phyloP scores from a whole-genome alignment of 30 jellyfish, hydroid and myxozoan species.

The Pseudorhiza aurosa region DNA sequence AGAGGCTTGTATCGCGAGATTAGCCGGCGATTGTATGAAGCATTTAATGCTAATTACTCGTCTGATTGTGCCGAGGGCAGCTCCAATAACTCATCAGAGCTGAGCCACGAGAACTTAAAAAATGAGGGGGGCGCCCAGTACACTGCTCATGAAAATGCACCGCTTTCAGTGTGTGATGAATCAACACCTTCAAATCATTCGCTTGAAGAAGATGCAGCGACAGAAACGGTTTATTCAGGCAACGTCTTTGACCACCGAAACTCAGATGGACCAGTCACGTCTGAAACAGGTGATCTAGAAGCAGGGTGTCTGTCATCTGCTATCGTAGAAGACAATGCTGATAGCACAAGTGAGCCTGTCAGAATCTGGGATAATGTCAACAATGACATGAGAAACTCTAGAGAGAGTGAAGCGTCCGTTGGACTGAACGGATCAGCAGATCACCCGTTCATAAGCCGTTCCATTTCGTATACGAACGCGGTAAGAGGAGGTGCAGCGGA shows the following conservation, averaged over 20 bases:
- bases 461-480: slow-evolving; percentile 40
- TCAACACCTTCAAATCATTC: neutral
- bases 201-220: neutral
- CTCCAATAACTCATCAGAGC: neutral
- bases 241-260: too few relatives aligned
- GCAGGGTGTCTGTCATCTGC: neutral
- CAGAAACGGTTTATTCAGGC: neutral
- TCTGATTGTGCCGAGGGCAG: neutral
- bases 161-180: slow-evolving; percentile 7
- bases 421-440: neutral
- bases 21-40: slow-evolving; percentile 6
- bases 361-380: too few relatives aligned
- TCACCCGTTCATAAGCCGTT: neutral
- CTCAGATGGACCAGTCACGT: neutral
- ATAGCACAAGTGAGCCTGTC: too few relatives aligned
- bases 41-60: neutral
- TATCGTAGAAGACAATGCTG: too few relatives aligned
- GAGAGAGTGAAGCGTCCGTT: neutral
- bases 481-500: neutral
- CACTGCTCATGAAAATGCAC: slow-evolving; percentile 21
- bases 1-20: slow-evolving; percentile 44
- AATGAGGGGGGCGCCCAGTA: neutral
- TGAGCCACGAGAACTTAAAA: neutral
- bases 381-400: neutral
- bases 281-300: neutral